Base-by-base conservation (phyloP, 2,888 invertebrate species). In the Villa cingulata region DNA sequence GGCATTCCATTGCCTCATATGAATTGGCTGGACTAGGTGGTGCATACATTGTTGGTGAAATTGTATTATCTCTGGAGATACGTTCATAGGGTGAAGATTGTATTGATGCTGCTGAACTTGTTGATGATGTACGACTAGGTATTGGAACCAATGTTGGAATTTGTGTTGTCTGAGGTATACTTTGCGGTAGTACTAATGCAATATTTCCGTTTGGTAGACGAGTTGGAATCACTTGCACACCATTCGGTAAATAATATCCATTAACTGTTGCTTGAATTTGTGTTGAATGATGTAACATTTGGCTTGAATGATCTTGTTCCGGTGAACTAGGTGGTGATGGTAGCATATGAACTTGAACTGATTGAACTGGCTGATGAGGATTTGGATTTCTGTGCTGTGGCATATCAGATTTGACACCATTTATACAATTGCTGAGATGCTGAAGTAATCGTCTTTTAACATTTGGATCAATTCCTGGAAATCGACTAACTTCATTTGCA, bases 181-280 rank as follows among this genome's bases (percentile, higher is more conserved):
- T 76, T 6, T 83, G 77, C 0, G 87, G 87, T 48, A 88, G 63
- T 1, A 89, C 81, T 17, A 88, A 70, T 1, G 88, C 87, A 53
- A 88, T 81, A 65, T 86, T 86, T 0, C 88, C 88, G 60, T 87
- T 88, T 20, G 86, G 78, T 17, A 89, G 64, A 54, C 87, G 74
- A 14, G 87, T 88, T 19, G 87, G 87, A 15, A 88, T 83, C 45
- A 89, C 70, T 52, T 86, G 86, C 3, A 87, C 77, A 20, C 83
- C 81, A 57, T 84, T 84, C 58, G 77, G 75, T 55, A 79, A 68
- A 58, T 77, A 77, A 53, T 78, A 77, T 0, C 79, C 77, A 54
- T 74, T 74, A 34, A 70, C 68, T 15, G 63, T 66, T 51, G 64
- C 62, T 48, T 66, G 66, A 16, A 68, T 62, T 55, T 66, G 66